phyloP scores from a whole-genome alignment of 1,140 invertebrate genomes.

The Aphis craccivora region DNA sequence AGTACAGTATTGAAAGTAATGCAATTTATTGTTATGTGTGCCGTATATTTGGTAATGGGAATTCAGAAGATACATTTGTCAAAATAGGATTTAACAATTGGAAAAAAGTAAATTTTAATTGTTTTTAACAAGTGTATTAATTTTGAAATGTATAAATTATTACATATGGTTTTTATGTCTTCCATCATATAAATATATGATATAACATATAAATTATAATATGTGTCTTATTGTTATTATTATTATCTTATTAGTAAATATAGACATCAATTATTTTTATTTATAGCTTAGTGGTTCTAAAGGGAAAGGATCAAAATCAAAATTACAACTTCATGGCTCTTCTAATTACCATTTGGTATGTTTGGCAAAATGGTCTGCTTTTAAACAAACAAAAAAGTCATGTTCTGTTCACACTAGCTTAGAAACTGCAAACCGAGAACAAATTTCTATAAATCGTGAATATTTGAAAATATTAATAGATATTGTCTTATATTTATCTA shows the following conservation, averaged over 20 bases:
- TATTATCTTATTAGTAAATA: neutral
- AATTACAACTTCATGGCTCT: neutral
- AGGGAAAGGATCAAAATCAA: neutral
- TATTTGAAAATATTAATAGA: conserved; percentile 19
- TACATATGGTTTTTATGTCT: neutral
- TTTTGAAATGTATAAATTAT: neutral
- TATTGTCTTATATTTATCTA: conserved; percentile 12
- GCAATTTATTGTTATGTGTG: no score
- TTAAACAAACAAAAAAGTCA: neutral
- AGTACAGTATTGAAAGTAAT: no score
- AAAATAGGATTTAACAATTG: no score
- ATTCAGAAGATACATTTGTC: no score
- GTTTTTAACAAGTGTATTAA: neutral
- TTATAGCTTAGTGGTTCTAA: neutral
- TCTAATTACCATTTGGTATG: neutral
- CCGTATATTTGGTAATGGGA: no score
- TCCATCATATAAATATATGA: neutral
- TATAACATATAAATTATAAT: no score
- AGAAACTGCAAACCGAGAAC: neutral
- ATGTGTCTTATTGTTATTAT: no score
- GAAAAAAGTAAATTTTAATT: neutral
- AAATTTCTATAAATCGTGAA: neutral
- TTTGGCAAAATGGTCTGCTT: neutral
- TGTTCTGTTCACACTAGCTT: neutral
- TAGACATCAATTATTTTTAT: neutral